phyloP scores from a whole-genome alignment of 2,113 vertebrate genomes.

The Chlorodrepanis virens region DNA sequence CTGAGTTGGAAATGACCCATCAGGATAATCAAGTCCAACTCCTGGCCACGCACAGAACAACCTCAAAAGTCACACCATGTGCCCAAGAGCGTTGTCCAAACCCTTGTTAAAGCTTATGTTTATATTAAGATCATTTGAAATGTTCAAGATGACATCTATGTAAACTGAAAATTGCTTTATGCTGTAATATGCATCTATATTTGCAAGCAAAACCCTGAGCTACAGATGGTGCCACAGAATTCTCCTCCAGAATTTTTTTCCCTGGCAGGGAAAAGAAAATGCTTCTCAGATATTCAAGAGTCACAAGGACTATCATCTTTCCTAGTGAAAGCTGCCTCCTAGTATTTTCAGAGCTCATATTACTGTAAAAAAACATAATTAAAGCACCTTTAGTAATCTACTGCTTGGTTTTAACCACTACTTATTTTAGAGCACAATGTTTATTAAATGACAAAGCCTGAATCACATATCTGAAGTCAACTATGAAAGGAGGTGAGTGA shows the following conservation, averaged over 20 bases:
- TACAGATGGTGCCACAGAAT: neutral
- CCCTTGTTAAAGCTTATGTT: neutral
- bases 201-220: neutral
- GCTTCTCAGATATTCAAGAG: neutral
- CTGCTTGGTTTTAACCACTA: neutral
- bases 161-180: neutral
- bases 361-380: neutral
- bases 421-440: neutral
- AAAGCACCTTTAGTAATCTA: neutral
- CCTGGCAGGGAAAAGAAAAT: neutral
- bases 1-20: neutral
- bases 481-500: neutral
- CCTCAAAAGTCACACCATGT: neutral
- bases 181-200: neutral
- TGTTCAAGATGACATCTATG: neutral
- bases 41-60: neutral
- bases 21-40: neutral
- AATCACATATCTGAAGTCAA: neutral
- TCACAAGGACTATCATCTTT: neutral
- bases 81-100: neutral
- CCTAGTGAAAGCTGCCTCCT: neutral
- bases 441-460: neutral
- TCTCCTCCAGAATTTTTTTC: neutral
- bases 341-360: neutral
- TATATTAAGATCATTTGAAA: neutral